Evolutionary conservation across 1,140 invertebrate species (phyloP), one percentile per base, ranked within the genome.

Genomic region (Rhyzopertha dominica): DNA sequence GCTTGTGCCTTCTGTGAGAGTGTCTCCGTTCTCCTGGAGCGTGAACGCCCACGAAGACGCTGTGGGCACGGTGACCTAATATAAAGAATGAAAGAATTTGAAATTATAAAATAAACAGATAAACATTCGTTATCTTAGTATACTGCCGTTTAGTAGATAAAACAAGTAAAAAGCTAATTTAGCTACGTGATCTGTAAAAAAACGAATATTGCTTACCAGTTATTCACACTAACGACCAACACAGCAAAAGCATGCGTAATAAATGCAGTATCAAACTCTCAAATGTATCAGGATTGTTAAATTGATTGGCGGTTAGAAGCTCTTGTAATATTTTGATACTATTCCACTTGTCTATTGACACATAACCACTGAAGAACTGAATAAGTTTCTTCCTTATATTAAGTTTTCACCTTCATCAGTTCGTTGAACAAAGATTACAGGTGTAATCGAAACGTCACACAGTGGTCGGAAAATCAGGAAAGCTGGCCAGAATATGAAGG

Each of bases 1-100:
- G 84, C 61, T 86, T 85, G 68, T 87, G 85, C 54, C 86, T 80
- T 18, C 84, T 74, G 54, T 84, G 80, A 2, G 78, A 79, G 57
- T 87, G 85, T 43, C 84, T 75, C 51, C 84, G 76, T 57, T 81
- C 79, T 3, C 80, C 78, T 1, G 85, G 88, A 49, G 90, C 76
- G 71, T 90, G 88, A 8, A 92, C 85, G 4, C 89, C 88, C 55
- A 91, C 85, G 67, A 89, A 92, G 14, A 92, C 84, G 7, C 86
- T 88, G 65, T 91, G 88, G 41, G 85, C 87, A 53, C 88, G 78
- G 70, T 92, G 89, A 69, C 88, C 89, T 91, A 70, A 37, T 69
- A 65, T 50, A 51, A 67, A 24, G 48, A 54, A 43, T 53, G 24
- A 19, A 32, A 14, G 13, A 9, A 36, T 5, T 16, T 13, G 10